Evolutionary conservation across 2,888 invertebrate genomes (phyloP).

Genomic region (Hemithea aestivaria): DNA sequence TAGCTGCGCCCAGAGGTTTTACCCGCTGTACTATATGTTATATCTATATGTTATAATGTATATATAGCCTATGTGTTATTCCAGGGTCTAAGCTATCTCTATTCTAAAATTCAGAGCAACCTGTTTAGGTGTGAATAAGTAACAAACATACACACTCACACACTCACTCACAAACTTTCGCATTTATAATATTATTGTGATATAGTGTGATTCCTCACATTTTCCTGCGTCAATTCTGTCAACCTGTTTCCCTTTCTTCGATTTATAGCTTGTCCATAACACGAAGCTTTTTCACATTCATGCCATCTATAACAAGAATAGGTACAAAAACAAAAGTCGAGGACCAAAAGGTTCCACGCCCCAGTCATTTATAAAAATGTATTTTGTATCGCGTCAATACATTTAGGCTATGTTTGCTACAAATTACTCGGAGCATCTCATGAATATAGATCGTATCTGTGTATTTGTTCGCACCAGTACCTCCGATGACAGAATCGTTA

Average conservation of each 20-base stretch:
- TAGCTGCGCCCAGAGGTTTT: too few species aligned
- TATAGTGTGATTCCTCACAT: slow-evolving; percentile 3
- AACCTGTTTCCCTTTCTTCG: slow-evolving; percentile 6
- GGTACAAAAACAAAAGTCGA: slow-evolving; percentile 12
- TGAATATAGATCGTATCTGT: slow-evolving; percentile 42
- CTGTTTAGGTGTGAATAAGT: too few species aligned
- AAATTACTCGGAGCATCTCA: slow-evolving; percentile 35
- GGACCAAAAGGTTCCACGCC: slow-evolving; percentile 3
- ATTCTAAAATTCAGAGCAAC: too few species aligned
- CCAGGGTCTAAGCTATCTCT: too few species aligned
- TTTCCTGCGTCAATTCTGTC: slow-evolving; percentile 8
- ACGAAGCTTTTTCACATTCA: slow-evolving; percentile 11
- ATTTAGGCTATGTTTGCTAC: slow-evolving; percentile 19
- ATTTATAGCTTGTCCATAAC: slow-evolving; percentile 10
- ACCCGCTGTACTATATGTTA: too few species aligned
- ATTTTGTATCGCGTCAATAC: slow-evolving; percentile 16
- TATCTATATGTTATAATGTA: too few species aligned
- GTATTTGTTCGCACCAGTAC: slow-evolving; percentile 35
- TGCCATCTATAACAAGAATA: slow-evolving; percentile 11
- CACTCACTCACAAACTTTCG: too few species aligned
- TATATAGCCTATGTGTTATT: too few species aligned
- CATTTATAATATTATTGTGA: too few species aligned
- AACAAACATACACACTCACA: too few species aligned
- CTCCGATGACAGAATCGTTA: slow-evolving; percentile 34
- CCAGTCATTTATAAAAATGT: slow-evolving; percentile 10